Conservation (phyloP, 2,113 vertebrate genomes). For the Recurvirostra avosetta region DNA sequence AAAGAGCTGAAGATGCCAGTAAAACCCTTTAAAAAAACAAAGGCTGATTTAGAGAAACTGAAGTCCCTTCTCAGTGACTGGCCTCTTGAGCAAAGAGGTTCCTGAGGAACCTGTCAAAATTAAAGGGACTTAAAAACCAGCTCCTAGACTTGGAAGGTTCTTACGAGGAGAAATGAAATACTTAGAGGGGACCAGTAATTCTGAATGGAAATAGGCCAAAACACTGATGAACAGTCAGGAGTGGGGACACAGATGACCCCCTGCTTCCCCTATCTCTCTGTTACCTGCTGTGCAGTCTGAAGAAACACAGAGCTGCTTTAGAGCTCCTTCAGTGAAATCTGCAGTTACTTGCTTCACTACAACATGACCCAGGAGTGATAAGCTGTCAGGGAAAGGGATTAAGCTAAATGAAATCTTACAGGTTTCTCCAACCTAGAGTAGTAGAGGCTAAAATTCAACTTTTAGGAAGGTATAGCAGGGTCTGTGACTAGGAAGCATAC, state of each 20-base stretch:
- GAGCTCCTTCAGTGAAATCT: not conserved
- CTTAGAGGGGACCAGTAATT: not conserved
- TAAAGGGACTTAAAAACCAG: not conserved
- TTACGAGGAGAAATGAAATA: not conserved
- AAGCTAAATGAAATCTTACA: not conserved
- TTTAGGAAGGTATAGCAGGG: not conserved
- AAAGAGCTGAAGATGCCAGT: not conserved
- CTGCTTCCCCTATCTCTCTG: not conserved
- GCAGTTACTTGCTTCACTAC: not conserved
- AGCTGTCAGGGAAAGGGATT: not conserved
- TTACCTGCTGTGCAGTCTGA: not conserved
- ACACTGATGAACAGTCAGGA: not conserved
- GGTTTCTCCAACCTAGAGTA: not conserved
- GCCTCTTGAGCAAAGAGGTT: not conserved
- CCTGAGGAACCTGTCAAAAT: not conserved
- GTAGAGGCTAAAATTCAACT: not conserved
- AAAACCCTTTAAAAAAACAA: not conserved
- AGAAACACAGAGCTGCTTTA: not conserved
- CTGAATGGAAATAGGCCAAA: not conserved
- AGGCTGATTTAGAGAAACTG: not conserved
- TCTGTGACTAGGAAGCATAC: not conserved
- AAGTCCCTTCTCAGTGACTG: not conserved
- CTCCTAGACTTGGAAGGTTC: not conserved
- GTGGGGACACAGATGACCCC: not conserved
- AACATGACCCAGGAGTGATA: not conserved